Percentiles rank a stretch among this genome's conserved stretches.
These are phyloP conservation scores for Synergus gifuensis DNA, from an alignment of 2,888 invertebrate species.

Conservation along the genomic window DNA sequence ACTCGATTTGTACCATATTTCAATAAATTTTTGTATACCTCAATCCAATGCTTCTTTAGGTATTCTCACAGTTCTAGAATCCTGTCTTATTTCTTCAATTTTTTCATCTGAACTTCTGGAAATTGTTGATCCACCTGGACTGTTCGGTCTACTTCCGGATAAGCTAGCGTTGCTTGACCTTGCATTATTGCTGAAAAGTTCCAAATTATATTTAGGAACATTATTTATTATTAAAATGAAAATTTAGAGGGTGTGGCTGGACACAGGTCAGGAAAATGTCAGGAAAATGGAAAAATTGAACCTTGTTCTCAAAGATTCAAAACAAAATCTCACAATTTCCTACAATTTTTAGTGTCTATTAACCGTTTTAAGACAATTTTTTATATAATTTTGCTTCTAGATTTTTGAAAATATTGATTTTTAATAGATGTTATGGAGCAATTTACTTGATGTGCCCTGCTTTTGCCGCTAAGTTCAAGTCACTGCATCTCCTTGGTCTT, in stretches of 20 bases:
- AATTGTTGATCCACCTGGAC: not conserved
- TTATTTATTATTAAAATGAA: not conserved
- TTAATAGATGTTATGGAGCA: not conserved
- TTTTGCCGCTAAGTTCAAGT: constrained; percentile 19
- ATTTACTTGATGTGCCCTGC: not conserved
- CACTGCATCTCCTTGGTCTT: constrained; percentile 18
- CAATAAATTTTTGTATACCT: not conserved
- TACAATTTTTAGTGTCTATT: too few relatives aligned
- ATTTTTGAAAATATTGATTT: too few relatives aligned
- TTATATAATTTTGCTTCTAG: too few relatives aligned
- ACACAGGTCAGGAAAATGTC: too few relatives aligned
- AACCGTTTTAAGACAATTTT: too few relatives aligned
- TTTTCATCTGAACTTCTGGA: constrained; percentile 46
- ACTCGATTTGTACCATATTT: not conserved
- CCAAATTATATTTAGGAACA: not conserved
- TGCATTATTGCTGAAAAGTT: not conserved
- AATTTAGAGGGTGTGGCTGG: too few relatives aligned
- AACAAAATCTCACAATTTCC: too few relatives aligned
- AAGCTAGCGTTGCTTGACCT: not conserved
- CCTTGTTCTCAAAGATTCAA: too few relatives aligned
- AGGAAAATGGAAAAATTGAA: too few relatives aligned
- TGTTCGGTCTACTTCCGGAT: not conserved
- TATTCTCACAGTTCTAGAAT: not conserved
- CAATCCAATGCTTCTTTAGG: not conserved
- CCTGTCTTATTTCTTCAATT: not conserved